These are phyloP conservation scores for Pachyramphus minor DNA, from an alignment of 2,113 vertebrate genomes.

Conservation along the genomic window DNA sequence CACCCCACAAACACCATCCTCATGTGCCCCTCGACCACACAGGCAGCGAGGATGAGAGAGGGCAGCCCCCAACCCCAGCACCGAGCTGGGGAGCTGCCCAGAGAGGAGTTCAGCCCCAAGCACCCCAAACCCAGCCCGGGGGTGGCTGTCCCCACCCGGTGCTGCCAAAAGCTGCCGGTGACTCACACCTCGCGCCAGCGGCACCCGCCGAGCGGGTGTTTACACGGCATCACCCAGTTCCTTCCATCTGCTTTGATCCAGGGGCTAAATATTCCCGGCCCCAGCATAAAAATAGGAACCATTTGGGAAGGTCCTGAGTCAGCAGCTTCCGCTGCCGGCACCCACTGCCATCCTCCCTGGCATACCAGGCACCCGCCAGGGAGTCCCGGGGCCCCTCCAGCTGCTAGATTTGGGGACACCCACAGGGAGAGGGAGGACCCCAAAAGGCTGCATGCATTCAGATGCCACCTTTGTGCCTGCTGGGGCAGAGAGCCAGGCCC, in stretches of 20 bases:
- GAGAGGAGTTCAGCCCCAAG: background rate
- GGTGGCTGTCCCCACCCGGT: background rate
- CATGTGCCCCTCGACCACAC: fast-evolving
- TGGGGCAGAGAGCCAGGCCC: background rate
- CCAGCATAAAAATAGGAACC: slow-evolving; percentile 42
- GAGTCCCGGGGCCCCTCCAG: background rate
- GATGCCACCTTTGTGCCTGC: background rate
- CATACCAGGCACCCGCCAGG: background rate
- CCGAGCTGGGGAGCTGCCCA: background rate
- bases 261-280: slow-evolving; percentile 33
- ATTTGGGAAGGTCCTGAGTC: slow-evolving; percentile 56
- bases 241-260: slow-evolving; percentile 54
- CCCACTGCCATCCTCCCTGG: background rate
- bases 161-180: background rate
- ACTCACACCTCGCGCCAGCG: background rate
- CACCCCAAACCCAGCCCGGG: background rate
- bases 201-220: slow-evolving; percentile 13
- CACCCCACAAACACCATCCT: background rate
- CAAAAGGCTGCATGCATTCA: fast-evolving
- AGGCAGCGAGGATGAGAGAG: background rate
- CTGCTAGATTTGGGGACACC: background rate
- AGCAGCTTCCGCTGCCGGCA: slow-evolving; percentile 25
- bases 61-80: background rate
- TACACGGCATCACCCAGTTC: slow-evolving; percentile 15
- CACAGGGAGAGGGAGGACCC: fast-evolving